phyloP scores from a whole-genome alignment of 2,888 invertebrate genomes.

The Argyresthia albistria region DNA sequence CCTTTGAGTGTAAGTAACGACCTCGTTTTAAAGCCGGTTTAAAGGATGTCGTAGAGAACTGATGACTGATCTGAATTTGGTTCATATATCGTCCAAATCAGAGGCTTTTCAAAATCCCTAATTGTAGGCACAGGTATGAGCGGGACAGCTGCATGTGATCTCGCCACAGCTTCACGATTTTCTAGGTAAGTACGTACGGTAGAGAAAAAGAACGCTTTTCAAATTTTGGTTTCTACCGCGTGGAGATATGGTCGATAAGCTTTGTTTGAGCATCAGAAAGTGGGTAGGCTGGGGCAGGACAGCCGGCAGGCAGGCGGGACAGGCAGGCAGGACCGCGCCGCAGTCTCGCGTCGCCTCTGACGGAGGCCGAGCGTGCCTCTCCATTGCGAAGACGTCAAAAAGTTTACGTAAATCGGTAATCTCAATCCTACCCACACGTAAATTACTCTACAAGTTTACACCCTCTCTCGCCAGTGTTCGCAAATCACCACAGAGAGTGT shows the following conservation, averaged over 20 bases:
- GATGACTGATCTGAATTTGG: constrained; percentile 13
- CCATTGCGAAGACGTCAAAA: constrained; percentile 28
- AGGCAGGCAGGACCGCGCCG: too few relatives aligned
- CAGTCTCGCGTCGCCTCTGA: constrained; percentile 55
- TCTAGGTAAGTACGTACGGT: too few relatives aligned
- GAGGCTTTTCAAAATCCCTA: constrained; percentile 36
- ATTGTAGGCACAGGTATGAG: too few relatives aligned
- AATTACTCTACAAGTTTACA: not conserved
- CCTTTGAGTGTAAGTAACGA: not conserved
- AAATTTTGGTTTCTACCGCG: too few relatives aligned
- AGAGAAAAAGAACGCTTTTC: too few relatives aligned
- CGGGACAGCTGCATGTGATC: too few relatives aligned
- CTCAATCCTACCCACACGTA: not conserved
- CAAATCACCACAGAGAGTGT: not conserved
- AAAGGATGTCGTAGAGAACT: not conserved
- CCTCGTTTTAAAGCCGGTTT: not conserved
- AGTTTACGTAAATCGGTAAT: constrained; percentile 43
- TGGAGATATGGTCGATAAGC: too few relatives aligned
- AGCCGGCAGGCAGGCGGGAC: too few relatives aligned
- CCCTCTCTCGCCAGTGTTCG: not conserved
- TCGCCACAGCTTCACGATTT: too few relatives aligned
- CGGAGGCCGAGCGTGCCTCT: constrained; percentile 37
- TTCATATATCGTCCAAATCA: constrained; percentile 61
- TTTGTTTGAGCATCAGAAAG: too few relatives aligned
- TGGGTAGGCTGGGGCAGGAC: too few relatives aligned